phyloP scores from a whole-genome alignment of 2,797 vertebrate genomes.

The Poecilia gillii region DNA sequence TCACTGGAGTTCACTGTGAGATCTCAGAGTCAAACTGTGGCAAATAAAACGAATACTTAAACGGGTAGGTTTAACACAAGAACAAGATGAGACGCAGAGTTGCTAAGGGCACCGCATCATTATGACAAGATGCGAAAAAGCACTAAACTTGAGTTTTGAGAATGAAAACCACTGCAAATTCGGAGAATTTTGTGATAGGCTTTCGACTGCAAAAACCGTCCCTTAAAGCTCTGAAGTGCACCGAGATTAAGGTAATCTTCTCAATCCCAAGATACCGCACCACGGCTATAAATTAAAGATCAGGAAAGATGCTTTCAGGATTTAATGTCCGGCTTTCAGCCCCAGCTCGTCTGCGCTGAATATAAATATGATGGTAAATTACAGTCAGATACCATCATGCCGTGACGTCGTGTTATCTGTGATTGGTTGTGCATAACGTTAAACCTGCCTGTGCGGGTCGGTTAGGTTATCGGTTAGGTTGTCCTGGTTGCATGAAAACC shows the following conservation, averaged over 20 bases:
- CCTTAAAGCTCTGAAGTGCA: not conserved
- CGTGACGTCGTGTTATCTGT: slow-evolving; percentile 13
- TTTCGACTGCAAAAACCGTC: not conserved
- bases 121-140: not conserved
- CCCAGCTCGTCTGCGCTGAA: not conserved
- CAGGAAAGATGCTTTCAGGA: slow-evolving; percentile 11
- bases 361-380: slow-evolving; percentile 19
- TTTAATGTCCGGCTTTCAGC: slow-evolving; percentile 5
- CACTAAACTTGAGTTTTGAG: not conserved
- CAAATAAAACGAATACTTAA: not conserved
- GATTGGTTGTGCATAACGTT: slow-evolving; percentile 28
- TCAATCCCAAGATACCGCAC: not conserved
- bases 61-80: not conserved
- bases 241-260: not conserved
- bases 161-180: not conserved
- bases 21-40: not conserved
- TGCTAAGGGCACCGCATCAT: not conserved
- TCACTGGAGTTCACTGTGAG: slow-evolving; percentile 7
- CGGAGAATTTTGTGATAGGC: not conserved
- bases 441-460: slow-evolving; percentile 14
- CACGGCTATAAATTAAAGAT: not conserved
- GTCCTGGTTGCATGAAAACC: slow-evolving; percentile 33
- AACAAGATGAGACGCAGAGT: not conserved
- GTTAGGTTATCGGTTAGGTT: slow-evolving; percentile 45
- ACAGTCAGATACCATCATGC: slow-evolving; percentile 24